These are phyloP conservation scores for Drosophila emarginata DNA, from an alignment of 2,888 invertebrate species.

Conservation along the genomic window DNA sequence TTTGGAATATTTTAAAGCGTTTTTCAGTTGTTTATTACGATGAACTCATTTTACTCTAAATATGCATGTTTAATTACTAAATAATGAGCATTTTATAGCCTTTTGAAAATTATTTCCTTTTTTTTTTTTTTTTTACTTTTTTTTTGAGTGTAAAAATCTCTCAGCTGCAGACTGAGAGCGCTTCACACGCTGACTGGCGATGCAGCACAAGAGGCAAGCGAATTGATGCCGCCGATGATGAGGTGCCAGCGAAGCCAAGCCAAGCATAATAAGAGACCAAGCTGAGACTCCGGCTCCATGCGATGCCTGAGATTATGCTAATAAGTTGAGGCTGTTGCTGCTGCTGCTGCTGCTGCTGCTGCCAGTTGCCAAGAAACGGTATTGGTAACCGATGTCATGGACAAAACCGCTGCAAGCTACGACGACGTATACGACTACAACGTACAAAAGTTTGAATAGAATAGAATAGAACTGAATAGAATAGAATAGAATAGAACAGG, in stretches of 20 bases:
- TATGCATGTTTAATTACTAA: too few relatives aligned
- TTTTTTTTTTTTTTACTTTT: neutral
- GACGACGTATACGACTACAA: constrained; percentile 52
- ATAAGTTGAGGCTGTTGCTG: constrained; percentile 67
- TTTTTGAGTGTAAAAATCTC: neutral
- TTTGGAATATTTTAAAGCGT: too few relatives aligned
- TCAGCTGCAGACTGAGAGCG: constrained; percentile 26
- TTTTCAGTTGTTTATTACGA: too few relatives aligned
- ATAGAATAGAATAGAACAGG: constrained; percentile 4
- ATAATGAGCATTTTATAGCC: too few relatives aligned
- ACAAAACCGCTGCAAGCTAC: constrained; percentile 62
- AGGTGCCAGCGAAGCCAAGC: constrained; percentile 57
- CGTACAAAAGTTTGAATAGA: constrained; percentile 49
- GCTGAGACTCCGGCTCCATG: constrained; percentile 18
- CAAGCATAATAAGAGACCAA: constrained; percentile 62
- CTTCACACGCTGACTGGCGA: constrained; percentile 75
- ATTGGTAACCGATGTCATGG: constrained; percentile 52
- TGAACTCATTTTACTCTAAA: too few relatives aligned
- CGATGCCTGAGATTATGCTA: constrained; percentile 71
- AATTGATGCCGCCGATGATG: constrained; percentile 77
- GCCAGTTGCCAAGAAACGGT: constrained; percentile 61
- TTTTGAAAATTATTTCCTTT: too few relatives aligned
- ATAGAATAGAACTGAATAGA: constrained; percentile 16
- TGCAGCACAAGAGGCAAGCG: constrained; percentile 66
- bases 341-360: neutral